These are phyloP conservation scores for Hydrolagus colliei DNA, from an alignment of 2,797 vertebrate species.

Conservation along the genomic window DNA sequence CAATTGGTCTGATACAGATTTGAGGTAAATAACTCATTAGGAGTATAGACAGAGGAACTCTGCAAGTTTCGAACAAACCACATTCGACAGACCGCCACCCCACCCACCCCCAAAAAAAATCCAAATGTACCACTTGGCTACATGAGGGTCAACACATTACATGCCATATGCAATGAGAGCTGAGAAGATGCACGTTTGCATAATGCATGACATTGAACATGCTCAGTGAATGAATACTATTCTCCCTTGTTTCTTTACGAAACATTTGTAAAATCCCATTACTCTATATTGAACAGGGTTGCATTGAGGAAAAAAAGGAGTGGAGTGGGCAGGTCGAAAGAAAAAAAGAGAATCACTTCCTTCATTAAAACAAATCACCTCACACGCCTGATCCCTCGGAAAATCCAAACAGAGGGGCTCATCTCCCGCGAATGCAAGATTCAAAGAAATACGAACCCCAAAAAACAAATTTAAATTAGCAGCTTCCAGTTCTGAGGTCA, in stretches of 20 bases:
- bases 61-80: neutral
- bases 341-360: neutral
- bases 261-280: constrained; percentile 8
- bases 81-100: neutral
- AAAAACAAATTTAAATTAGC: constrained; percentile 20
- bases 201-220: neutral
- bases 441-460: neutral
- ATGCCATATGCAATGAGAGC: too few relatives aligned
- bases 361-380: neutral
- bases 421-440: neutral
- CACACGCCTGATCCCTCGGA: neutral
- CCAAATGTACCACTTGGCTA: too few relatives aligned
- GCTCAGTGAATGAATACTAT: neutral
- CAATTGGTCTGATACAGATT: neutral
- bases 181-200: neutral
- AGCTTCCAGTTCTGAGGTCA: constrained; percentile 28
- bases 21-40: neutral
- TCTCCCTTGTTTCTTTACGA: neutral
- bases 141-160: too few relatives aligned
- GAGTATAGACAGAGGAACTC: neutral
- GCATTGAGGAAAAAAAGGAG: too few relatives aligned
- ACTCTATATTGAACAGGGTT: too few relatives aligned
- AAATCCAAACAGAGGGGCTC: neutral
- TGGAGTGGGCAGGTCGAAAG: too few relatives aligned
- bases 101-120: too few relatives aligned